Conservation (phyloP, 2,888 invertebrate genomes). For the Polyommatus iphigenia region DNA sequence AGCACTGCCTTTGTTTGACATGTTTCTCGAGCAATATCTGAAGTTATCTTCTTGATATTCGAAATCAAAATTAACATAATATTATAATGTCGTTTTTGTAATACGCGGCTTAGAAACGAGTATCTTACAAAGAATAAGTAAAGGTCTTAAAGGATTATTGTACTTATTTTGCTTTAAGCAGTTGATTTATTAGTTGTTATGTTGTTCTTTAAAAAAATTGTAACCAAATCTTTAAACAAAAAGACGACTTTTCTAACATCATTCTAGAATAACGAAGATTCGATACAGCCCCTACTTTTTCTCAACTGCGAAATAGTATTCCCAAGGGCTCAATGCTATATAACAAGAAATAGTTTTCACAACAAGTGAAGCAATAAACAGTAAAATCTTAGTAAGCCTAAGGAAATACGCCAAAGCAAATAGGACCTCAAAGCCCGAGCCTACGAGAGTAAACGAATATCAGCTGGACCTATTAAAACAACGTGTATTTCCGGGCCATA, state of each 20-base stretch:
- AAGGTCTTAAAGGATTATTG: too few relatives aligned
- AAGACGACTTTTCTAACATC: too few relatives aligned
- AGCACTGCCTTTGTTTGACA: background rate
- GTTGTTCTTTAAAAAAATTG: too few relatives aligned
- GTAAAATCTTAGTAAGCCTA: background rate
- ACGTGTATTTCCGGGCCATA: slow-evolving; percentile 31
- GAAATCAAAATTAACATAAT: background rate
- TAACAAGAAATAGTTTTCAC: background rate
- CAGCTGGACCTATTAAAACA: slow-evolving; percentile 27
- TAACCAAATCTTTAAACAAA: too few relatives aligned
- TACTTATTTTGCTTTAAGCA: too few relatives aligned
- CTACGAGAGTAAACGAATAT: slow-evolving; percentile 2
- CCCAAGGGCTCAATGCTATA: too few relatives aligned
- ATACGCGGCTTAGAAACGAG: background rate
- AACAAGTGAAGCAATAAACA: background rate
- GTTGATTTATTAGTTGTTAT: too few relatives aligned
- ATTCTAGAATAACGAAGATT: too few relatives aligned
- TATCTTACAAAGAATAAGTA: too few relatives aligned
- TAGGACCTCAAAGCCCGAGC: background rate
- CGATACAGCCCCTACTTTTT: too few relatives aligned
- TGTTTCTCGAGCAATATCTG: background rate
- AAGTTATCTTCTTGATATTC: background rate
- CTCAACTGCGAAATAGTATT: too few relatives aligned
- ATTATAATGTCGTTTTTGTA: background rate
- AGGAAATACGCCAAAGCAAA: background rate